Evolutionary conservation across 2,888 invertebrate species (phyloP), one percentile per base, ranked within the genome.

Genomic region (Dolomedes plantarius): DNA sequence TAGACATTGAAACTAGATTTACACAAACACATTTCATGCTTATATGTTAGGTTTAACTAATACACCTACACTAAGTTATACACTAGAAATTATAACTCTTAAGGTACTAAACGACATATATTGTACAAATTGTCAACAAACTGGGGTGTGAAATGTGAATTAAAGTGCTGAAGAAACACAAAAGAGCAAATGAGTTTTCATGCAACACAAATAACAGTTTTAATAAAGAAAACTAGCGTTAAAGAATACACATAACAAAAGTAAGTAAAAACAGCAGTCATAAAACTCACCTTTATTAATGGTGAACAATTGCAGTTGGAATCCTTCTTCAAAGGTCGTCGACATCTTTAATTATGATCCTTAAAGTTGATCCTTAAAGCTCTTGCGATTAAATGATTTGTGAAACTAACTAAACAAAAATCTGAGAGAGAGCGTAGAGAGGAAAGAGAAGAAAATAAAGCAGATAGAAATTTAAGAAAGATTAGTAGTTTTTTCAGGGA

Each of bases 131-230:
- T 50, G 50, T 19, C 23, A 50, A 67, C 13, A 67, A 31, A 28
- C 29, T 62, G 69, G 72, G 83, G 77, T 73, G 81, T 68, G 68
- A 68, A 73, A 41, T 32, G 83, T 82, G 82, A 76, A 64, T 71
- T 76, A 71, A 82, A 82, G 82, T 76, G 82, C 82, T 68, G 74
- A 81, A 75, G 29, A 81, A 82, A 82, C 77, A 73, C 77, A 85
- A 85, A 78, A 83, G 62, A 78, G 82, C 75, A 39, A 83, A 65
- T 41, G 23, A 82, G 23, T 65, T 72, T 39, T 31, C 83, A 85
- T 85, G 83, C 83, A 85, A 77, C 72, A 85, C 73, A 73, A 83
- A 75, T 13, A 73, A 85, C 62, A 29, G 64, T 76, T 32, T 50
- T 46, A 65, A 50, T 32, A 64, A 76, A 62, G 32, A 32, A 81